Evolutionary conservation across 2,113 vertebrate species (phyloP), one percentile per base, ranked within the genome.

Genomic region (Acrocephalus kingi): DNA sequence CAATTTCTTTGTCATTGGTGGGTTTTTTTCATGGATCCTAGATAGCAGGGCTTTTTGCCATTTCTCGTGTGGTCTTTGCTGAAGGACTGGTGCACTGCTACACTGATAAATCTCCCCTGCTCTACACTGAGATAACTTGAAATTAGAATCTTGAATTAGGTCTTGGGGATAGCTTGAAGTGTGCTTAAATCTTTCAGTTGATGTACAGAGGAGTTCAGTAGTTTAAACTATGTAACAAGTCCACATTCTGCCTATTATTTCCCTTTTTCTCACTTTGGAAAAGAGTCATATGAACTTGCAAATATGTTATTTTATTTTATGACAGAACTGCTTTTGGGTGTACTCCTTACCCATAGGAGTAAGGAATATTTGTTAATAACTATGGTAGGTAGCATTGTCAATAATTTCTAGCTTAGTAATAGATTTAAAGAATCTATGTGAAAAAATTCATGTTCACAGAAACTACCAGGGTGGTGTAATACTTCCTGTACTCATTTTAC

Each of bases 51-150:
- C 13, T 74, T 88, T 90, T 43, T 86, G 31, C 25, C 2, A 0
- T 39, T 88, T 63, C 27, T 8, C 0, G 0, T 9, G 7, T 27
- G 22, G 10, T 24, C 33, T 51, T 62, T 49, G 15, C 21, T 51
- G 46, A 52, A 67, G 49, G 21, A 21, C 8, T 30, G 14, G 6
- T 35, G 21, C 10, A 7, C 13, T 63, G 3, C 21, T 46, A 4
- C 22, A 4, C 11, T 43, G 63, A 20, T 28, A 80, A 71, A 13
- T 71, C 35, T 64, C 62, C 33, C 8, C 20, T 39, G 14, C 49
- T 82, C 45, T 61, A 12, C 23, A 8, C 22, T 31, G 58, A 78
- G 30, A 35, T 56, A 58, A 67, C 56, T 87, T 66, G 13, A 13
- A 64, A 4, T 25, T 51, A 31, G 18, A 67, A 51, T 67, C 25